Percentiles rank a stretch among this genome's conserved stretches.
Conservation (phyloP, 1,140 invertebrate genomes). For the Lepidurus packardi region DNA sequence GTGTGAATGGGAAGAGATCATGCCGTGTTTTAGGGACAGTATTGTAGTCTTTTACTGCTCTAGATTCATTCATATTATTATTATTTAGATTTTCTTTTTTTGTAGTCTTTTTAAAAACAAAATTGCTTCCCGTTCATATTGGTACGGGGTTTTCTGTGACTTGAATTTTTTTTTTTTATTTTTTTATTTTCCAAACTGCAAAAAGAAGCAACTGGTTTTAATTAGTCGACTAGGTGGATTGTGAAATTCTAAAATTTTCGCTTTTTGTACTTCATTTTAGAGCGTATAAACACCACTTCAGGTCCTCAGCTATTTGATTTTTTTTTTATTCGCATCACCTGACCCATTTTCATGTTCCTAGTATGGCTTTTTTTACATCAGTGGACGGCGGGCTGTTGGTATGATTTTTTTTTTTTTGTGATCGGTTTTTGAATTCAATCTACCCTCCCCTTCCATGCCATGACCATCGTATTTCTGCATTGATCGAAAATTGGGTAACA, state of each 20-base stretch:
- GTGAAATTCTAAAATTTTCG: neutral
- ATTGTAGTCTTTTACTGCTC: conserved; percentile 10
- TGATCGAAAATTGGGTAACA: neutral
- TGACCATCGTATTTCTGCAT: conserved; percentile 8
- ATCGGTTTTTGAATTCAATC: neutral
- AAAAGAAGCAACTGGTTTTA: neutral
- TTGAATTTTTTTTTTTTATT: neutral
- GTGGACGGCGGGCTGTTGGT: neutral
- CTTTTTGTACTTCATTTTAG: neutral
- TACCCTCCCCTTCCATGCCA: conserved; percentile 1
- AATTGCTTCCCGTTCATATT: neutral
- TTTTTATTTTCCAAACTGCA: neutral
- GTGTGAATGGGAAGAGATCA: neutral
- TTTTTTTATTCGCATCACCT: conserved; percentile 2
- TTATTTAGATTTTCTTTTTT: neutral
- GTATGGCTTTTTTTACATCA: neutral
- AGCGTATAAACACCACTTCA: neutral
- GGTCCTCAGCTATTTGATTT: neutral
- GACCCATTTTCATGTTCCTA: conserved; percentile 19
- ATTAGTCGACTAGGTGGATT: neutral
- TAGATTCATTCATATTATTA: conserved; percentile 2
- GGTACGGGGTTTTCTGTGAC: neutral
- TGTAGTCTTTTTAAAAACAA: neutral
- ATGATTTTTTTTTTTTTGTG: conserved; percentile 1
- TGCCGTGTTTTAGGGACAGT: conserved; percentile 4